Evolutionary conservation across 2,113 vertebrate genomes (phyloP).

Genomic region (Dromaius novaehollandiae): DNA sequence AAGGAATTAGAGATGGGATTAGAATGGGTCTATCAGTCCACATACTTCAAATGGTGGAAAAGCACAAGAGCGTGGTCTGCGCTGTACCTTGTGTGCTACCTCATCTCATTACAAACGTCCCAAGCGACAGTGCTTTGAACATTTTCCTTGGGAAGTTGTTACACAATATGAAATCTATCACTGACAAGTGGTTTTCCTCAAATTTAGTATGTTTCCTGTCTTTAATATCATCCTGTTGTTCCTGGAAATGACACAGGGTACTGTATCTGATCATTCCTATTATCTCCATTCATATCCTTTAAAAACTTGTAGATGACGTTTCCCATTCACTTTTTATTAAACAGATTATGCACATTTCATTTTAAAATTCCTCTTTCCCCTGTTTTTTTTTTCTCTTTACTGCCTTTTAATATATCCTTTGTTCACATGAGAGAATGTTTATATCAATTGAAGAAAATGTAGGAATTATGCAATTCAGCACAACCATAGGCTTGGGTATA

Average conservation of each 20-base stretch:
- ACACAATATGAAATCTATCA: conserved; percentile 4
- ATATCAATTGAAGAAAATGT: neutral
- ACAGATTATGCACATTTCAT: neutral
- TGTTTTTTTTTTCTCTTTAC: neutral
- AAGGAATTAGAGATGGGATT: neutral
- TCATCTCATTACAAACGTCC: neutral
- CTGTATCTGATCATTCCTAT: neutral
- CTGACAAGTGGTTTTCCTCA: neutral
- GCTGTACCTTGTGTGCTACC: neutral
- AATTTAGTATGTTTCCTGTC: neutral
- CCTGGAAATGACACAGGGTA: neutral
- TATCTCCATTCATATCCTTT: neutral
- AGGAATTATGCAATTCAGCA: neutral
- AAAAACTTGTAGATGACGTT: neutral
- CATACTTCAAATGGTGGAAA: neutral
- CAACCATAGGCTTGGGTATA: neutral
- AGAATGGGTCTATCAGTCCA: neutral
- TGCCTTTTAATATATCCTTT: neutral
- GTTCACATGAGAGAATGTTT: neutral
- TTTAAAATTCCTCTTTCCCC: neutral
- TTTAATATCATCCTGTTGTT: neutral
- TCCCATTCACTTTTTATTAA: neutral
- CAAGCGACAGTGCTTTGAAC: neutral
- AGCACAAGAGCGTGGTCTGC: neutral
- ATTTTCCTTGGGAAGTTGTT: neutral